Evolutionary conservation across 1,140 invertebrate species (phyloP).

Genomic region (Araneus ventricosus): DNA sequence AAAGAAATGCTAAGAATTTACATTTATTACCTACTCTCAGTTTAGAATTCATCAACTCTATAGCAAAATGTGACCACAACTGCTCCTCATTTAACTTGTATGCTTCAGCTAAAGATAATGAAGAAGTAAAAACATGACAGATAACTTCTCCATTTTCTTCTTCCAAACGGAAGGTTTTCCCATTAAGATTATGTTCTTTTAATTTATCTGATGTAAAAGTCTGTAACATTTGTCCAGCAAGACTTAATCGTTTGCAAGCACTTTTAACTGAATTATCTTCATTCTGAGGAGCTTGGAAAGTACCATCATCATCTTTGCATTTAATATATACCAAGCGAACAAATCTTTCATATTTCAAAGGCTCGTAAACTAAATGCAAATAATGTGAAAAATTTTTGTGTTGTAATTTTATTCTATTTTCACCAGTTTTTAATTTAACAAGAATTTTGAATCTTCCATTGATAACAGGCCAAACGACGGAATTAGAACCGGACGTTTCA

Average conservation of each 20-base stretch:
- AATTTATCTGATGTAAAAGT: slow-evolving; percentile 93
- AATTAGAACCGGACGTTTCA: neutral
- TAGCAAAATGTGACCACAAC: slow-evolving; percentile 91
- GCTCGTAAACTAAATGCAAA: slow-evolving; percentile 69
- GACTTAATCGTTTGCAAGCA: slow-evolving; percentile 87
- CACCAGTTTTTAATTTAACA: slow-evolving; percentile 45
- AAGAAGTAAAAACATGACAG: slow-evolving; percentile 84
- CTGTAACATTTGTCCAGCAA: slow-evolving; percentile 91
- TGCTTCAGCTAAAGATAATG: slow-evolving; percentile 86
- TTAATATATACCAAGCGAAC: slow-evolving; percentile 81
- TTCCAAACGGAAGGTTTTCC: slow-evolving; percentile 90
- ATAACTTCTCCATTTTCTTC: slow-evolving; percentile 82
- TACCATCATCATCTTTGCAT: slow-evolving; percentile 84
- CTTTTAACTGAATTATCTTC: slow-evolving; percentile 86
- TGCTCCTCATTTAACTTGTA: slow-evolving; percentile 88
- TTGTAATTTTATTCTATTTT: slow-evolving; percentile 64
- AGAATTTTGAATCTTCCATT: slow-evolving; percentile 65
- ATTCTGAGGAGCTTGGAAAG: slow-evolving; percentile 88
- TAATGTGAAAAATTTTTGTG: neutral
- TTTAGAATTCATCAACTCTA: slow-evolving; percentile 86
- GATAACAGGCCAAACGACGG: slow-evolving; percentile 59
- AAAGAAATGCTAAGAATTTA: slow-evolving; percentile 94
- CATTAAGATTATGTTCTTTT: slow-evolving; percentile 87
- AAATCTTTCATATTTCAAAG: slow-evolving; percentile 77
- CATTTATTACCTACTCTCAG: slow-evolving; percentile 83